phyloP scores from a whole-genome alignment of 2,888 invertebrate species.

The Cactoblastis cactorum region DNA sequence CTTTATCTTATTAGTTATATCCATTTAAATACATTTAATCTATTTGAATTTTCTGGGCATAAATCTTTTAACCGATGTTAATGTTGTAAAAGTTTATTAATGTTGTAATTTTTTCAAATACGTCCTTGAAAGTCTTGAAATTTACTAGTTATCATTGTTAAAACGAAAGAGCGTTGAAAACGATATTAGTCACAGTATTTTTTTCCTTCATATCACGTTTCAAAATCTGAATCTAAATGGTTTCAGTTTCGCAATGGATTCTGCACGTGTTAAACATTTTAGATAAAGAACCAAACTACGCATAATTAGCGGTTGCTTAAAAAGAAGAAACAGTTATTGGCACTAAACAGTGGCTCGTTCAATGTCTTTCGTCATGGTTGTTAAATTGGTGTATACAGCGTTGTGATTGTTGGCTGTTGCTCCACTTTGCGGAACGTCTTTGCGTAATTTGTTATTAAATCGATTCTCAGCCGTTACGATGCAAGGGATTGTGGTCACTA shows the following conservation, averaged over 20 bases:
- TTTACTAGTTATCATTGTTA: neutral
- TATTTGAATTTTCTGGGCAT: no score
- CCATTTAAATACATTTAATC: no score
- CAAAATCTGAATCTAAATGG: neutral
- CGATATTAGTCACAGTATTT: neutral
- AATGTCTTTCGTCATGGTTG: constrained; percentile 38
- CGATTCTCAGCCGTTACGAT: constrained; percentile 32
- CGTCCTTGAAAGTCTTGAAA: neutral
- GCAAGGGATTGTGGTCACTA: constrained; percentile 17
- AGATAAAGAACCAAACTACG: no score
- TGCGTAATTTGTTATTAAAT: constrained; percentile 45
- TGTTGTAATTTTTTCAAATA: neutral
- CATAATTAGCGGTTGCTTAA: neutral
- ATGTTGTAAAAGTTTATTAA: no score
- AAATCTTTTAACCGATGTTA: no score
- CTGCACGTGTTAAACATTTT: no score
- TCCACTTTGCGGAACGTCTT: constrained; percentile 42
- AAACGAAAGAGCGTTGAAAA: neutral
- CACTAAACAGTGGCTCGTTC: constrained; percentile 8
- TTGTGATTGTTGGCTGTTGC: constrained; percentile 33
- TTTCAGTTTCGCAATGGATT: neutral
- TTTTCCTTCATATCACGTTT: neutral
- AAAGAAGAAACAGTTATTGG: constrained; percentile 3
- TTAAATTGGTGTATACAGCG: constrained; percentile 32
- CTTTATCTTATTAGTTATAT: no score